Base-by-base conservation (phyloP, 2,888 invertebrate species). In the Cristatella mucedo region DNA sequence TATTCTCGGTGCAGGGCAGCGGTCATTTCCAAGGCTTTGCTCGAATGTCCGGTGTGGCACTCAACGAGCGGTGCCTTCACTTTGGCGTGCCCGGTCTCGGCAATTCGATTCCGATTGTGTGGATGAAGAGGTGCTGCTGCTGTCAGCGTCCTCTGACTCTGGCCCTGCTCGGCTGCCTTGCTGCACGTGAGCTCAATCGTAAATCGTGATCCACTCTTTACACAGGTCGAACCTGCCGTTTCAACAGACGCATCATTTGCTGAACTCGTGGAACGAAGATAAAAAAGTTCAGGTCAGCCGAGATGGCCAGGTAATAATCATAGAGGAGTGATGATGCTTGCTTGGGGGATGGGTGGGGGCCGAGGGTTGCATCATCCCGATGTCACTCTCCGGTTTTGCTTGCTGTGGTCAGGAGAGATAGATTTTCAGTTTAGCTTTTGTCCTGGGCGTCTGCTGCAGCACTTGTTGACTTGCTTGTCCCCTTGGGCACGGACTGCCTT, bases 281-380 rank as follows among this genome's bases (percentile, higher is more conserved):
- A 68, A 71, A 20, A 70, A 72, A 19, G 72, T 73, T 39, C 69
- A 68, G 40, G 68, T 69, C 38, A 71, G 73, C 11, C 65, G 74
- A 4, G 76, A 76, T 68, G 76, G 76, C 41, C 69, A 73, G 53
- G 76, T 70, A 52, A 49, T n/a, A n/a, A n/a, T n/a, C n/a, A n/a
- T n/a, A n/a, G n/a, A n/a, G n/a, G n/a, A n/a, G n/a, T n/a, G n/a
- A n/a, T n/a, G n/a, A n/a, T n/a, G n/a, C n/a, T n/a, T n/a, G n/a
- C n/a, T n/a, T n/a, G n/a, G n/a, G n/a, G n/a, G n/a, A n/a, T n/a
- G n/a, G n/a, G n/a, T n/a, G n/a, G n/a, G n/a, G n/a, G n/a, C n/a
- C n/a, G n/a, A n/a, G n/a, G n/a, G n/a, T n/a, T n/a, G n/a, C n/a
- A n/a, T n/a, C n/a, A n/a, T n/a, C n/a, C n/a, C n/a, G n/a, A n/a